phyloP scores from a whole-genome alignment of 2,888 invertebrate species.

The Amphimallon solstitiale region DNA sequence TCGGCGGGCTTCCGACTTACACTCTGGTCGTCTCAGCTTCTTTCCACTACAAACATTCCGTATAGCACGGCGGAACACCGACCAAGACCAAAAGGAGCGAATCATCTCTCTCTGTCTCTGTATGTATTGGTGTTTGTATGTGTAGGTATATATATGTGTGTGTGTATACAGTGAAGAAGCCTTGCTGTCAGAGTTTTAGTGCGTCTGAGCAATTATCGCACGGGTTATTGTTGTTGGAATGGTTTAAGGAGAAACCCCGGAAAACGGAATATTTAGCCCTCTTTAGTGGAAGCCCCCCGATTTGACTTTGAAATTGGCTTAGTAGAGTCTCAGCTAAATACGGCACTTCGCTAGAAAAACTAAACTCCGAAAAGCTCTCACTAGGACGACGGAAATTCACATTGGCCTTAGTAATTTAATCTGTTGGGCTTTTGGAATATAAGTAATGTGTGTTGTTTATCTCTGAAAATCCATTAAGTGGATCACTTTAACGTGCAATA shows the following conservation, averaged over 20 bases:
- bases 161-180: too few species aligned
- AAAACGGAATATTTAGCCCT: constrained; percentile 59
- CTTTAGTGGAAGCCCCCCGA: constrained; percentile 57
- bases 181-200: constrained; percentile 11
- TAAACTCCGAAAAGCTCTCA: constrained; percentile 18
- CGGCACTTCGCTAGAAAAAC: constrained; percentile 40
- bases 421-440: background rate
- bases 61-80: background rate
- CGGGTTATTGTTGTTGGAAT: constrained; percentile 62
- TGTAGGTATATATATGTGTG: background rate
- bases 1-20: constrained; percentile 46
- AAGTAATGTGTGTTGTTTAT: too few species aligned
- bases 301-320: constrained; percentile 61
- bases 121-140: too few species aligned
- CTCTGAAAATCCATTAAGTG: too few species aligned
- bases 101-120: too few species aligned
- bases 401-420: constrained; percentile 3
- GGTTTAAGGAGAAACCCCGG: constrained; percentile 56
- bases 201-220: constrained; percentile 60
- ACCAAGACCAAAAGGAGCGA: constrained; percentile 6
- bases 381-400: constrained; percentile 9
- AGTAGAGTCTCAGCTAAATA: constrained; percentile 51
- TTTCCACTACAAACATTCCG: constrained; percentile 28
- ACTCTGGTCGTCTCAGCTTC: constrained; percentile 53
- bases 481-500: too few species aligned